Base-by-base conservation (phyloP, 1,140 invertebrate genomes). In the Hypothenemus hampei region DNA sequence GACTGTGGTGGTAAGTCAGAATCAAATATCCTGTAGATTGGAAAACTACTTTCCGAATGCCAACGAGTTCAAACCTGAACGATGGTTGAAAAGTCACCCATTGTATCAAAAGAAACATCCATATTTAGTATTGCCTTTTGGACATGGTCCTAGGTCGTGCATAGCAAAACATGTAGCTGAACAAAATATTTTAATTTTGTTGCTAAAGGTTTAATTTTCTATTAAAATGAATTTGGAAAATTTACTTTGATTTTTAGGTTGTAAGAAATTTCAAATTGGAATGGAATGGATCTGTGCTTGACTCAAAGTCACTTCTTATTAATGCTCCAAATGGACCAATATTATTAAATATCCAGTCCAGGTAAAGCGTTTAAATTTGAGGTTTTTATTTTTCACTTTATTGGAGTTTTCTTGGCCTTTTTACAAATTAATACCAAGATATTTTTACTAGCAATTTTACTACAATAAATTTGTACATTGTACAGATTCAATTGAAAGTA, bases 1-100 rank as follows among this genome's bases (percentile, higher is more conserved):
- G 91, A 93, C 89, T 0, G 81, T 89, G 1, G 78, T 92, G 11
- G 87, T 95, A 4, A 91, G 89, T 10, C 87, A 93, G 65, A 96
- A 94, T 67, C 89, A 90, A 78, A 72, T 91, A 2, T 77, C 81
- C 0, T 89, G 83, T 59, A 77, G 83, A 23, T 69, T 86, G 31
- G 73, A 79, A 0, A 72, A 87, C 61, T 85, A 91, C 69, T 89
- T 92, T 56, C 58, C 74, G 2, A 68, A 84, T 13, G 82, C 91
- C 0, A 55, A 83, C 36, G 50, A 69, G 31, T 93, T 91, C 63
- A 72, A 80, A 33, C 89, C 90, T 0, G 87, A 92, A 64, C 75
- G 89, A 31, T 92, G 88, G 88, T 64, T 89, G 1, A 77, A 77
- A 37, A 70, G 68, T 33, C 69, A 74, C 37, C 46, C 63, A 7